These are phyloP conservation scores for Epinotia nisella DNA, from an alignment of 2,888 invertebrate genomes.

Conservation along the genomic window DNA sequence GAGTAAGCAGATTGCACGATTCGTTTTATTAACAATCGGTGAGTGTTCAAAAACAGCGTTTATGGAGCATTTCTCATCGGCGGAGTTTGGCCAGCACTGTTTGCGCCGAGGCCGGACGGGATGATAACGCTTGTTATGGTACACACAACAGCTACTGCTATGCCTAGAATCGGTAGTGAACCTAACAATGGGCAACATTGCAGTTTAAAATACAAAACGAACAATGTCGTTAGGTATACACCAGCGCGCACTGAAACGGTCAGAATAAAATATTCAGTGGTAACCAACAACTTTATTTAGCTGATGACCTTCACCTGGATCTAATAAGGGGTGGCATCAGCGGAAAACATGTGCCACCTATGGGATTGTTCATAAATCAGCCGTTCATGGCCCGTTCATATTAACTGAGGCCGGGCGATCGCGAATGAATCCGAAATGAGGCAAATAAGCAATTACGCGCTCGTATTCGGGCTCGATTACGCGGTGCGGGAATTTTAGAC, in stretches of 20 bases:
- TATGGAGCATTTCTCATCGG: conserved; percentile 41
- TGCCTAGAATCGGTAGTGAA: conserved; percentile 4
- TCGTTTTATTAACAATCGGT: conserved; percentile 45
- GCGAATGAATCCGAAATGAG: conserved; percentile 77
- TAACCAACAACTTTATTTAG: not conserved
- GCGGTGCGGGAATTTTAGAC: conserved; percentile 70
- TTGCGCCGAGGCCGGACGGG: conserved; percentile 25
- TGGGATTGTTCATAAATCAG: conserved; percentile 50
- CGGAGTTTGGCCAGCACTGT: conserved; percentile 36
- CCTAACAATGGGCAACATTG: conserved; percentile 19
- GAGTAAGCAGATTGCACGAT: conserved; percentile 45
- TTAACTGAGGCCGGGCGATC: conserved; percentile 59
- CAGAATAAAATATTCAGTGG: not conserved
- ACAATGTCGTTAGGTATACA: not conserved
- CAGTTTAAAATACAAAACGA: not conserved
- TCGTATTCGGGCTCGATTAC: conserved; percentile 76
- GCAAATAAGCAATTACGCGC: conserved; percentile 81
- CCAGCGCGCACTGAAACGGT: not conserved
- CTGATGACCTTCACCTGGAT: not conserved
- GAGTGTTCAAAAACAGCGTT: conserved; percentile 47
- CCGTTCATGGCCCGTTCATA: conserved; percentile 53
- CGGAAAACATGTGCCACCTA: conserved; percentile 21
- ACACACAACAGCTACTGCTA: conserved; percentile 21
- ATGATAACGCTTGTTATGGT: conserved; percentile 33
- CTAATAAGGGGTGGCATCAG: conserved; percentile 3